Evolutionary conservation across 2,888 invertebrate species (phyloP).

Genomic region (Amitus sp.): DNA sequence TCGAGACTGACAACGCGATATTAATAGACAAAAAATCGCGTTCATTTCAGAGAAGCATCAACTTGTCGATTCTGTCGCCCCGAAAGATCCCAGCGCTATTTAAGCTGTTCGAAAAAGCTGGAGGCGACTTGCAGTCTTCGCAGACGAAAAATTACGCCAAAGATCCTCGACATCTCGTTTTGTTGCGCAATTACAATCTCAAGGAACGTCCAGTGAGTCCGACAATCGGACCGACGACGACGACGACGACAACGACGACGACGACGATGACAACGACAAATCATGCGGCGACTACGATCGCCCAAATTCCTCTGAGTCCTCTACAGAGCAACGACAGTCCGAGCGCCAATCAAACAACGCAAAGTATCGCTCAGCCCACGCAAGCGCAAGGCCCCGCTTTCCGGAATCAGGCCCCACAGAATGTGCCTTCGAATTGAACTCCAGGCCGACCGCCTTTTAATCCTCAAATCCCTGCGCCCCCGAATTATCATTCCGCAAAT

Average conservation of each 20-base stretch:
- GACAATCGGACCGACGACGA: slow-evolving; percentile 67
- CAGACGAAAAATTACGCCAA: slow-evolving; percentile 92
- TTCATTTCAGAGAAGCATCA: slow-evolving; percentile 74
- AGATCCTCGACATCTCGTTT: slow-evolving; percentile 83
- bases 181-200: slow-evolving; percentile 67
- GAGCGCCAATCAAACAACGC: slow-evolving; percentile 64
- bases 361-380: slow-evolving; percentile 53
- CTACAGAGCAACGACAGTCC: slow-evolving; percentile 70
- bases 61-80: slow-evolving; percentile 89
- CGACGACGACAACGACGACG: slow-evolving; percentile 24
- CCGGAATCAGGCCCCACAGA: slow-evolving; percentile 56
- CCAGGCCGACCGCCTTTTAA: slow-evolving; percentile 59
- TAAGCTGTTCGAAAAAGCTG: slow-evolving; percentile 90
- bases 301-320: slow-evolving; percentile 68
- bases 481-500: slow-evolving; percentile 65
- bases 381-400: slow-evolving; percentile 64
- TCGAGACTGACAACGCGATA: too few relatives aligned
- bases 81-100: slow-evolving; percentile 87
- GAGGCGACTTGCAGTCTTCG: slow-evolving; percentile 82
- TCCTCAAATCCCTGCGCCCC: slow-evolving; percentile 65
- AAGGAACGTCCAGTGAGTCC: slow-evolving; percentile 79
- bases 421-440: slow-evolving; percentile 56
- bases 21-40: too few relatives aligned
- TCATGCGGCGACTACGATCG: slow-evolving; percentile 64
- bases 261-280: slow-evolving; percentile 38